Evolutionary conservation across 2,888 invertebrate genomes (phyloP), one percentile per base, ranked within the genome.

Genomic region (Tubulanus polymorphus): DNA sequence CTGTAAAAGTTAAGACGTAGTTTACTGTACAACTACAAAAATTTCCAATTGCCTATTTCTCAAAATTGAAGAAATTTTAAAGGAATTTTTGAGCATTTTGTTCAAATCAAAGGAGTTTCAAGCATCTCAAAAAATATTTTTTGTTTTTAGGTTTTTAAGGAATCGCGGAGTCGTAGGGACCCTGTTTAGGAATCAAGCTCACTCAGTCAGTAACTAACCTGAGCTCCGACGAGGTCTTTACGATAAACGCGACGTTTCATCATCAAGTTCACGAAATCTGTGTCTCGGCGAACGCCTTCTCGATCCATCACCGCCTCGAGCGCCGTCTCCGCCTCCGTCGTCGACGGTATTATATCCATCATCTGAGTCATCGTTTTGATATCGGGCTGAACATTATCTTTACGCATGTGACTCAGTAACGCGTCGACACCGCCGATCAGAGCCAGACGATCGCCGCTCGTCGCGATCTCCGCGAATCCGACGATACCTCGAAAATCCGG

Each of bases 211-310:
- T 27, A 20, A 81, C 82, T 81, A 82, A 88, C 88, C 80, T 84
- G 85, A 15, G 90, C 92, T 64, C 82, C 83, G 51, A 84, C 81
- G 74, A 86, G 87, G 73, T 90, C 87, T 55, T 78, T 81, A 63
- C 91, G 82, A 70, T 86, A 80, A 70, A 87, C 87, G 56, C 91
- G 84, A 73, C 87, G 90, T 70, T 88, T 90, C 52, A 95, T 92
- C 10, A 94, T 82, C 80, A 88, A 85, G 76, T 93, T 94, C 71
- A 86, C 92, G 76, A 93, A 91, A 73, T 87, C 87, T 54, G 89
- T 84, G 79, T 94, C 92, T 1, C 87, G 82, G 65, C 82, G 83
- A 79, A 79, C 57, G 79, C 59, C 52, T 25, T 56, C 18, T 1
- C 48, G 78, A 55, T 84, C 83, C 78, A 92, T 85, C 54, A 81